Conservation (phyloP, 2,113 vertebrate genomes). For the Hypanus sabinus region DNA sequence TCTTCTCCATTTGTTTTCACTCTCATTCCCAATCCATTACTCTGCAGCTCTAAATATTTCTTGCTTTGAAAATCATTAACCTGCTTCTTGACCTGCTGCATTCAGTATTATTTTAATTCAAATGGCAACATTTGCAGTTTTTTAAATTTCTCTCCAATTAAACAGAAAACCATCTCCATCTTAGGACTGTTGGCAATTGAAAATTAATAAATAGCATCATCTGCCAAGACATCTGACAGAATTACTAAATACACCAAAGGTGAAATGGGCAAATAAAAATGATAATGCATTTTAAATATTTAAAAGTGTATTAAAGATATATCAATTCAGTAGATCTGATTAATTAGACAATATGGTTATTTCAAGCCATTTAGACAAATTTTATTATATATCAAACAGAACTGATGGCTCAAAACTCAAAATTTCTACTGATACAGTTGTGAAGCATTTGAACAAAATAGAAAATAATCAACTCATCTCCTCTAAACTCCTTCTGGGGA, state of each 20-base stretch:
- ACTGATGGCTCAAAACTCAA: background rate
- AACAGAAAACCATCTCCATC: background rate
- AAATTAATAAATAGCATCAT: background rate
- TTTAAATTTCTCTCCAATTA: too few relatives aligned
- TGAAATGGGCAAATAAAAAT: background rate
- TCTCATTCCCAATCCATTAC: too few relatives aligned
- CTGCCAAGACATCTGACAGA: background rate
- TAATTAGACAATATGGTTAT: background rate
- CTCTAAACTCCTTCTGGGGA: too few relatives aligned
- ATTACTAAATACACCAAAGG: background rate
- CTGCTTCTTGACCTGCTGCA: too few relatives aligned
- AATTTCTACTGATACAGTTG: background rate
- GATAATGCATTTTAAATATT: background rate
- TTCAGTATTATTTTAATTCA: too few relatives aligned
- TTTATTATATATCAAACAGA: background rate
- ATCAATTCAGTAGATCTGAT: background rate
- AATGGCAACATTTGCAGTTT: too few relatives aligned
- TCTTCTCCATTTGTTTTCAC: too few relatives aligned
- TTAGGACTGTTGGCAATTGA: background rate
- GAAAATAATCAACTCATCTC: background rate
- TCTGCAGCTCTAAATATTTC: too few relatives aligned
- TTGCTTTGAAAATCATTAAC: too few relatives aligned
- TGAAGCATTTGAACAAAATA: background rate
- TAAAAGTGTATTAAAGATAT: background rate
- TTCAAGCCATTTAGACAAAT: background rate